Evolutionary conservation across 2,888 invertebrate genomes (phyloP), one percentile per base, ranked within the genome.

Genomic region (Andrena haemorrhoa): DNA sequence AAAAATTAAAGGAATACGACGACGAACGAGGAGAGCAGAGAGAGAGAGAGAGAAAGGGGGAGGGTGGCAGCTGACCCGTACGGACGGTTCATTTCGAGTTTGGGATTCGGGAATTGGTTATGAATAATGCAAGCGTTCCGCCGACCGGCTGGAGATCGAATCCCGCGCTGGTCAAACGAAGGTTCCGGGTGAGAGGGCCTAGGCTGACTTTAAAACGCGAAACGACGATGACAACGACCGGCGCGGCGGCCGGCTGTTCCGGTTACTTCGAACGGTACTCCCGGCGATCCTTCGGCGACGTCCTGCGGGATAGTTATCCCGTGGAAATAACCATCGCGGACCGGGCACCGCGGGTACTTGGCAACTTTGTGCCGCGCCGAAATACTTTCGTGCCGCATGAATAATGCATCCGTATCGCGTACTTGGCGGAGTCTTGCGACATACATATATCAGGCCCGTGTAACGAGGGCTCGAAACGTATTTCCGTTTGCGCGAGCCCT

Each of bases 91-190:
- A 90, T 91, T 92, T 92, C 87, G 89, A 91, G 90, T 90, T 90
- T 87, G 85, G 91, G 91, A 92, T 92, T 92, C 90, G 92, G 92
- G 91, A 92, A 92, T 92, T 92, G 93, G 92, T 92, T 93, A 93
- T 93, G 92, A 93, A 93, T 93, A 93, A 93, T 93, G 92, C 93
- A 93, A 87, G 83, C 86, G 86, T 82, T 83, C 83, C 85, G 86
- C 75, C 80, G 83, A 82, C 79, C 83, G 80, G 80, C 80, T 83
- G 88, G 86, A 88, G 89, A 90, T 91, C 87, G 90, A 90, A 90
- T 89, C 88, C 56, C 90, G 83, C 83, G 85, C 82, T 82, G 90
- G 87, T 90, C 88, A 88, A 89, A 87, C 88, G 87, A 76, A 83
- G 89, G 86, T 91, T 87, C 90, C 89, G 90, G 87, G 88, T 87